Conservation (phyloP, 1,140 invertebrate species). For the Schlechtendalia chinensis region DNA sequence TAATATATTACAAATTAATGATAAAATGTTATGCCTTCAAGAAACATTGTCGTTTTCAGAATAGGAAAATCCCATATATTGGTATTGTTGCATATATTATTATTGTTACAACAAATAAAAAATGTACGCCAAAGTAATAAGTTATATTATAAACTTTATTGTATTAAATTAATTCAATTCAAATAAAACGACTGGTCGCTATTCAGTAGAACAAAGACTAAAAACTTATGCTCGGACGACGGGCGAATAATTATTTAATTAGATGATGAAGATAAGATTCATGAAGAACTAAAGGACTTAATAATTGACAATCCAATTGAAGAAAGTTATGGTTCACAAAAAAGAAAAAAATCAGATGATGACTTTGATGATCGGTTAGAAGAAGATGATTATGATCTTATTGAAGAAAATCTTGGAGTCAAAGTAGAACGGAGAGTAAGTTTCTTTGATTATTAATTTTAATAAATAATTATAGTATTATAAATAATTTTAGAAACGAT, state of each 20-base stretch:
- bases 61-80: too few species aligned
- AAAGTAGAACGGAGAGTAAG: conserved; percentile 83
- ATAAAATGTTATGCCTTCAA: too few species aligned
- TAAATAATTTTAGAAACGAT: conserved; percentile 68
- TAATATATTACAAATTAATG: too few species aligned
- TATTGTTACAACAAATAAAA: too few species aligned
- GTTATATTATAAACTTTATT: too few species aligned
- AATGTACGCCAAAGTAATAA: too few species aligned
- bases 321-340: conserved; percentile 73
- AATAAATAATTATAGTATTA: not conserved
- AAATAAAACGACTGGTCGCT: too few species aligned
- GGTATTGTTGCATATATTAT: too few species aligned
- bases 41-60: too few species aligned
- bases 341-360: conserved; percentile 76
- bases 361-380: conserved; percentile 88
- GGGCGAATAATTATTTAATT: conserved; percentile 51
- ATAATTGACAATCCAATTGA: conserved; percentile 93
- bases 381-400: conserved; percentile 96
- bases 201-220: too few species aligned
- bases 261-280: conserved; percentile 81
- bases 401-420: conserved; percentile 97
- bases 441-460: conserved; percentile 48
- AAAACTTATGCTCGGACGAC: too few species aligned
- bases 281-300: conserved; percentile 85
- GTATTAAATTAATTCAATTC: too few species aligned